A percentile compares a stretch with the other conserved stretches of the same genome.
Conservation (phyloP, 2,888 invertebrate species). For the Luperina nickerlii region DNA sequence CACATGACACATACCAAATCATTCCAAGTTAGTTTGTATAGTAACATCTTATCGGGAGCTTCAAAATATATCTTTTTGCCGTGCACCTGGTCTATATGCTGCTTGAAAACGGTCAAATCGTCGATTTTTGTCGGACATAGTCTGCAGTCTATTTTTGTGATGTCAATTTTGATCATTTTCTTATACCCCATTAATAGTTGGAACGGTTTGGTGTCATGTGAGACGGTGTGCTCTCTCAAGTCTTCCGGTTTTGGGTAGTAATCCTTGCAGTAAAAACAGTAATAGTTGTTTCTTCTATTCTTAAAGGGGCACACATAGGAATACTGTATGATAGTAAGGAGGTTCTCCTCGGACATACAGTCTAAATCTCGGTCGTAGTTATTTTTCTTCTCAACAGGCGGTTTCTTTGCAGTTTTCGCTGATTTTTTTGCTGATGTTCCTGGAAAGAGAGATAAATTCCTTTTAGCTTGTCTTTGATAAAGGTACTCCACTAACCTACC, state of each 20-base stretch:
- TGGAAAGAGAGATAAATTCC: conserved; percentile 57
- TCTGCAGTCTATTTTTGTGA: conserved; percentile 84
- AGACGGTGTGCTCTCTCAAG: conserved; percentile 82
- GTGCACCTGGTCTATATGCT: conserved; percentile 82
- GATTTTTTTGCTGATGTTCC: conserved; percentile 70
- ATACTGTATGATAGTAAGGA: conserved; percentile 84
- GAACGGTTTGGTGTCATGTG: conserved; percentile 86
- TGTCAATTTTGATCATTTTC: conserved; percentile 86
- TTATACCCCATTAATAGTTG: conserved; percentile 85
- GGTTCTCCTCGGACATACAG: conserved; percentile 87
- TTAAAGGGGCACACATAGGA: conserved; percentile 87
- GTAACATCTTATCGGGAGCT: conserved; percentile 84
- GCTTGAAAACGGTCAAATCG: conserved; percentile 81
- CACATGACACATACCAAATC: conserved; percentile 87
- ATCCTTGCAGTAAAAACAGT: conserved; percentile 87
- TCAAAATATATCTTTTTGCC: conserved; percentile 86
- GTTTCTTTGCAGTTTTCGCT: conserved; percentile 73
- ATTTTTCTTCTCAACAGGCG: conserved; percentile 80
- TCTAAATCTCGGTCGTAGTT: conserved; percentile 84
- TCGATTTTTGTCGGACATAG: conserved; percentile 82
- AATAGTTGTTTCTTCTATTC: conserved; percentile 85
- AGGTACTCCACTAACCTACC: background rate
- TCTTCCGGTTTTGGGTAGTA: conserved; percentile 87
- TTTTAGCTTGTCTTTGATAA: background rate
- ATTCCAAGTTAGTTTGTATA: conserved; percentile 84